Conservation (phyloP, 2,113 vertebrate genomes). For the Sigmodon hispidus region DNA sequence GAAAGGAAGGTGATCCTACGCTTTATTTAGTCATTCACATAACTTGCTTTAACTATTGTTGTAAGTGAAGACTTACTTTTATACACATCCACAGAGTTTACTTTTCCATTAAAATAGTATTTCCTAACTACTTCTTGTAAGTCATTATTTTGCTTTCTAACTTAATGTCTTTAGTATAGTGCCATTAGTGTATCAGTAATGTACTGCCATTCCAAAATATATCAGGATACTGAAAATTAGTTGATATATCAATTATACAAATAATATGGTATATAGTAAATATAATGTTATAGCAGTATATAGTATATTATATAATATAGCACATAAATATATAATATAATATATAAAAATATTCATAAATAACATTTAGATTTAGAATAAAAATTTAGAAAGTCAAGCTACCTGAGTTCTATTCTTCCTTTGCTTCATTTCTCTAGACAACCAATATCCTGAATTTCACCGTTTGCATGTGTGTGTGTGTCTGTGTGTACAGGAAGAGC, state of each 20-base stretch:
- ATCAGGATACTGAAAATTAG: neutral
- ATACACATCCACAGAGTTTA: neutral
- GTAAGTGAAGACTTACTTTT: constrained; percentile 1
- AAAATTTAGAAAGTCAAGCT: neutral
- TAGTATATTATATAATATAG: neutral
- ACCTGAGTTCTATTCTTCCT: neutral
- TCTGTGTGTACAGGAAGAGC: too few relatives aligned
- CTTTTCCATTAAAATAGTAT: constrained; percentile 21
- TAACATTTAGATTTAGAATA: neutral
- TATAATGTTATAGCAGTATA: neutral
- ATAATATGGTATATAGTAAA: too few relatives aligned
- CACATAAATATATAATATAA: too few relatives aligned
- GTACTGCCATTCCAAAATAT: neutral
- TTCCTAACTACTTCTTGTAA: neutral
- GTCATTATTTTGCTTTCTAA: neutral
- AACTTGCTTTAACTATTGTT: neutral
- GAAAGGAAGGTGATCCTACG: neutral
- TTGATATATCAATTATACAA: neutral
- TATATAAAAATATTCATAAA: constrained; percentile 13
- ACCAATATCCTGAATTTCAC: neutral
- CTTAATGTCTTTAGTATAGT: neutral
- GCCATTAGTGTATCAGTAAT: neutral
- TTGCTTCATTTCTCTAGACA: neutral
- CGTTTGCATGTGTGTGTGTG: neutral
- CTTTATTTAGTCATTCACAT: neutral